Evolutionary conservation across 2,113 vertebrate genomes (phyloP).

Genomic region (Eclectus roratus): DNA sequence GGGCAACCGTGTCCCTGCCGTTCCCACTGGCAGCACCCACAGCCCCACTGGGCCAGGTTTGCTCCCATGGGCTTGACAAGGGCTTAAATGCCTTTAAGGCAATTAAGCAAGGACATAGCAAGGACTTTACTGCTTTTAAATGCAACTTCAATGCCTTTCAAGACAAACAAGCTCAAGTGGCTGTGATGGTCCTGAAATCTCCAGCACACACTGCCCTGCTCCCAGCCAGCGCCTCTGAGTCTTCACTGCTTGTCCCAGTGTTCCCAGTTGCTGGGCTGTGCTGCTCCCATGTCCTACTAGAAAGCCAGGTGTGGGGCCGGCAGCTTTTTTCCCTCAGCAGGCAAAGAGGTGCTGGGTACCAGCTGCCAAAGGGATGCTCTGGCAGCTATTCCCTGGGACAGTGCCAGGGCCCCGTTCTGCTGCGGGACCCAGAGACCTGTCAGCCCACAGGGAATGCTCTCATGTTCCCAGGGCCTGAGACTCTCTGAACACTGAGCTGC

Average conservation of each 20-base stretch:
- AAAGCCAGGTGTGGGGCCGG: background rate
- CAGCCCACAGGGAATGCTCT: background rate
- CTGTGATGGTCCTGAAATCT: background rate
- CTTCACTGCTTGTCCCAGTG: background rate
- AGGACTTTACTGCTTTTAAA: slow-evolving; percentile 29
- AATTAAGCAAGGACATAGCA: slow-evolving; percentile 31
- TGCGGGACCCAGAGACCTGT: background rate
- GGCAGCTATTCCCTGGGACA: background rate
- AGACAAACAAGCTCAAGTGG: background rate
- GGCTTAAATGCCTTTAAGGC: background rate
- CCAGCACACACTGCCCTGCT: accelerated
- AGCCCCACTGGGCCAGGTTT: background rate
- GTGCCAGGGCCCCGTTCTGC: background rate
- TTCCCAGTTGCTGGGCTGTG: background rate
- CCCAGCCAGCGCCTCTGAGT: background rate
- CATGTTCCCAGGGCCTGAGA: accelerated
- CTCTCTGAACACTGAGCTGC: accelerated
- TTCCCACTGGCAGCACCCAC: background rate
- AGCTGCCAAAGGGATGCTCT: background rate
- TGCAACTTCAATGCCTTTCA: background rate
- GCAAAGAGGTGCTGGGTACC: background rate
- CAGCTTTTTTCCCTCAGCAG: background rate
- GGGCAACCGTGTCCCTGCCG: background rate
- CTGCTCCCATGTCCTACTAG: background rate
- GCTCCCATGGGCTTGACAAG: background rate